These are phyloP conservation scores for Phrynocephalus vlangalii DNA, from an alignment of 2,797 vertebrate genomes.

Conservation along the genomic window DNA sequence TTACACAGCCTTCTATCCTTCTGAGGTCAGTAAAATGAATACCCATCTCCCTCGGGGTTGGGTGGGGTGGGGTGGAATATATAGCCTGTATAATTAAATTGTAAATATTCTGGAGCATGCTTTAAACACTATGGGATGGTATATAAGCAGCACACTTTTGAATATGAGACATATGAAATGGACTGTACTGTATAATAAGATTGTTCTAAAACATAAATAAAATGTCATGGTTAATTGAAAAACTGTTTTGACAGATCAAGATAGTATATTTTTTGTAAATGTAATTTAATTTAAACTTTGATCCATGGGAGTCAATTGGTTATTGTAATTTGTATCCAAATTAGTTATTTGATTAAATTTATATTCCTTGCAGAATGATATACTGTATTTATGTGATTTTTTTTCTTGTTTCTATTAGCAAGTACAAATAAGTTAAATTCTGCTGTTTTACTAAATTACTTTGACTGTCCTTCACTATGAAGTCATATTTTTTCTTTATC, in stretches of 20 bases:
- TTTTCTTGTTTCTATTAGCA: background rate
- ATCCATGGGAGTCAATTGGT: background rate
- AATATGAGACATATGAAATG: background rate
- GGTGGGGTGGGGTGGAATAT: too few species aligned
- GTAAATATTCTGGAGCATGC: too few species aligned
- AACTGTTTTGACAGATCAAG: background rate
- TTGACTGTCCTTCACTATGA: background rate
- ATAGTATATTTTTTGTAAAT: background rate
- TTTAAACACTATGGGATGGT: too few species aligned
- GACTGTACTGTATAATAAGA: background rate
- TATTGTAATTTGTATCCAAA: background rate
- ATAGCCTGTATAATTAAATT: too few species aligned
- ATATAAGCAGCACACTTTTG: background rate
- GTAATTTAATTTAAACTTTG: background rate
- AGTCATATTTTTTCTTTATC: background rate
- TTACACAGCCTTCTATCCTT: too few species aligned
- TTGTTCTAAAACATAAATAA: background rate
- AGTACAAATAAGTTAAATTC: background rate
- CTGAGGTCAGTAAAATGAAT: too few species aligned
- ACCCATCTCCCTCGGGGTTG: too few species aligned
- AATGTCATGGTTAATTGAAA: background rate
- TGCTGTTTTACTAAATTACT: background rate
- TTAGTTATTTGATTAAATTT: background rate
- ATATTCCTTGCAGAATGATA: conserved; percentile 4
- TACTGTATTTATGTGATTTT: background rate